These are phyloP conservation scores for Sylvilagus bachmani DNA, from an alignment of 2,113 vertebrate genomes.

Conservation along the genomic window DNA sequence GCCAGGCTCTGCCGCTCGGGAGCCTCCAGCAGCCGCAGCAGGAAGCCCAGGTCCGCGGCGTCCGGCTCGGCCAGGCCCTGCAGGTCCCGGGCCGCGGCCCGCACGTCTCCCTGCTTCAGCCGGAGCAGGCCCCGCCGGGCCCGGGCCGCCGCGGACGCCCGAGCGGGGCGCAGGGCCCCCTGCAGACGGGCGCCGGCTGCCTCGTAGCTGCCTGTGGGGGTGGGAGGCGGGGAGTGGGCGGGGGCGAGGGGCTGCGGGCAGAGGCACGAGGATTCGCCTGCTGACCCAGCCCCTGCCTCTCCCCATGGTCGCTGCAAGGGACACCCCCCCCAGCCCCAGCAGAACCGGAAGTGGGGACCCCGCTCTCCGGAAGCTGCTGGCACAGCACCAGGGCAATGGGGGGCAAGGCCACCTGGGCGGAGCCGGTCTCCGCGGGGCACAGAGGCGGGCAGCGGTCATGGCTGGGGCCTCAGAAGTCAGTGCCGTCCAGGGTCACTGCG, in stretches of 20 bases:
- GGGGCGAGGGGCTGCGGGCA: background rate
- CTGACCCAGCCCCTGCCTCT: background rate
- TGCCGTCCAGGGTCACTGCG: background rate
- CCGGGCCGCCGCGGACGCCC: constrained; percentile 74
- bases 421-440: too few species aligned
- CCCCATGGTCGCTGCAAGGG: accelerated
- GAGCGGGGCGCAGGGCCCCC: constrained; percentile 87
- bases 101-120: constrained; percentile 88
- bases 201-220: constrained; percentile 83
- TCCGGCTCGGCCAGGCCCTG: constrained; percentile 90
- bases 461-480: background rate
- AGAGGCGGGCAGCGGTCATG: background rate
- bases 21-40: constrained; percentile 90
- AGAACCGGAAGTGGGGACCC: too few species aligned
- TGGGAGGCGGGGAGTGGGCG: background rate
- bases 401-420: too few species aligned
- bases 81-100: constrained; percentile 87
- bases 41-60: constrained; percentile 86
- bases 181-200: constrained; percentile 89
- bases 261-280: background rate
- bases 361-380: too few species aligned
- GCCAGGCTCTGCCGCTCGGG: constrained; percentile 87
- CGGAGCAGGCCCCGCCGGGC: constrained; percentile 92
- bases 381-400: too few species aligned
- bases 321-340: too few species aligned